phyloP scores from a whole-genome alignment of 2,888 invertebrate species.

The Empis stercorea region DNA sequence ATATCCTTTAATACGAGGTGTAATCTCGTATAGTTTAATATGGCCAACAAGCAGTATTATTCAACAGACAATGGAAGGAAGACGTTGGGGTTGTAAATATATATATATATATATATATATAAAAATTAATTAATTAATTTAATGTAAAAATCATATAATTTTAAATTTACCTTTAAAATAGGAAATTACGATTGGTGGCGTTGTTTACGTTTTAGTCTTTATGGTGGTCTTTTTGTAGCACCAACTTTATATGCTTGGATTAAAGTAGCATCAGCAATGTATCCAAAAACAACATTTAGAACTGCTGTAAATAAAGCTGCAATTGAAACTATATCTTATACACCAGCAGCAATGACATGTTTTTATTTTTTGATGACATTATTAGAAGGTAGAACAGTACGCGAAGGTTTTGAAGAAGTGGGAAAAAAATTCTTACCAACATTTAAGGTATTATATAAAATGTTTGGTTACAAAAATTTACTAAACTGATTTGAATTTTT shows the following conservation, averaged over 20 bases:
- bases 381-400: slow-evolving; percentile 52
- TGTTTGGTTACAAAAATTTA: not conserved
- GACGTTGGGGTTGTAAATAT: slow-evolving; percentile 41
- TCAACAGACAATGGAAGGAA: slow-evolving; percentile 57
- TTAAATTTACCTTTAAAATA: no score
- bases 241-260: slow-evolving; percentile 73
- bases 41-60: slow-evolving; percentile 62
- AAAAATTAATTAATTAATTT: not conserved
- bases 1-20: slow-evolving; percentile 41
- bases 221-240: slow-evolving; percentile 50
- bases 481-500: not conserved
- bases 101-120: slow-evolving; percentile 6
- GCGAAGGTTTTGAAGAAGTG: slow-evolving; percentile 47
- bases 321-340: slow-evolving; percentile 62
- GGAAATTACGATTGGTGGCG: slow-evolving; percentile 16
- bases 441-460: slow-evolving; percentile 35
- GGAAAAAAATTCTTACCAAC: slow-evolving; percentile 61
- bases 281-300: slow-evolving; percentile 57
- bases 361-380: slow-evolving; percentile 67
- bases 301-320: slow-evolving; percentile 63
- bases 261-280: slow-evolving; percentile 57
- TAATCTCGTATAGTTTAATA: slow-evolving; percentile 56
- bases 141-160: not conserved
- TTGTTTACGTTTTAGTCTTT: slow-evolving; percentile 2
- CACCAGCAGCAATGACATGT: slow-evolving; percentile 61